Conservation (phyloP, 2,888 invertebrate species). For the Pollenia labialis region DNA sequence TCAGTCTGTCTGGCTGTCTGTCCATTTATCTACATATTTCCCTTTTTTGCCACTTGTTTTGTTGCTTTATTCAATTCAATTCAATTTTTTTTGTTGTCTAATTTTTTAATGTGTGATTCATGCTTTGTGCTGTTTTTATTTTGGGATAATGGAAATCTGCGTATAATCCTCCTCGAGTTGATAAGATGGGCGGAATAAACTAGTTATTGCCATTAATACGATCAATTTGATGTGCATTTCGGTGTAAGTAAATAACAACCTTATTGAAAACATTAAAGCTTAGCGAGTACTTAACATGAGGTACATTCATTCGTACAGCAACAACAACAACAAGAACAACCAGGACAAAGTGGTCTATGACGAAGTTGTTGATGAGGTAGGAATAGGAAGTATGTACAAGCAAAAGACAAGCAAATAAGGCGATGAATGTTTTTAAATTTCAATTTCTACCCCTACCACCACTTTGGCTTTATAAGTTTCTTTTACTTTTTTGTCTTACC, state of each 20-base stretch:
- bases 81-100: slow-evolving; percentile 52
- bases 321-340: slow-evolving; percentile 7
- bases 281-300: slow-evolving; percentile 70
- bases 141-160: slow-evolving; percentile 82
- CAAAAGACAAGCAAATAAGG: slow-evolving; percentile 61
- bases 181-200: slow-evolving; percentile 84
- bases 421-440: slow-evolving; percentile 49
- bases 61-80: slow-evolving; percentile 16
- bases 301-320: slow-evolving; percentile 15
- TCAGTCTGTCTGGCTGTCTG: slow-evolving; percentile 19
- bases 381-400: not conserved
- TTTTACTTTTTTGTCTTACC: slow-evolving; percentile 46
- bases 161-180: slow-evolving; percentile 83
- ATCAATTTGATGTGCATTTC: slow-evolving; percentile 84
- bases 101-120: slow-evolving; percentile 70
- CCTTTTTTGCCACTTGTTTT: slow-evolving; percentile 6
- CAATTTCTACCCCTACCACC: slow-evolving; percentile 15
- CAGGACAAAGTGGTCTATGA: not conserved
- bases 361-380: not conserved
- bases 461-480: not conserved
- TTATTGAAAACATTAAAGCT: slow-evolving; percentile 79
- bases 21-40: slow-evolving; percentile 35
- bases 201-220: slow-evolving; percentile 84
- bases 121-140: slow-evolving; percentile 72
- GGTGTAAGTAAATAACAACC: slow-evolving; percentile 82